These are phyloP conservation scores for Drosophila oshimai DNA, from an alignment of 1,140 invertebrate genomes.

Conservation along the genomic window DNA sequence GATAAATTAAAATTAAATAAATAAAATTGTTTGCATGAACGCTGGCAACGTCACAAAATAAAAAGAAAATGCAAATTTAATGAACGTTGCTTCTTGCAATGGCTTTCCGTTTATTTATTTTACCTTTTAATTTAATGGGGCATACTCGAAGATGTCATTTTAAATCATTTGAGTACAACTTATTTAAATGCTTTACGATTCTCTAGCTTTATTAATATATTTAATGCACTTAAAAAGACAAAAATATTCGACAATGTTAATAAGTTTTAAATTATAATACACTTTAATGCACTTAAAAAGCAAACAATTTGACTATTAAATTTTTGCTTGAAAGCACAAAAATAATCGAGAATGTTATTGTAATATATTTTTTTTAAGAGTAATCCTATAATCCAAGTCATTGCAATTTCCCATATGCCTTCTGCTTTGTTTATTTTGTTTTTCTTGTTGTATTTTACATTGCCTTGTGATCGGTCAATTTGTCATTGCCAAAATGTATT, in stretches of 20 bases:
- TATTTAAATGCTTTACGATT: too few species aligned
- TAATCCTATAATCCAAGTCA: neutral
- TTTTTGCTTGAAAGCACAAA: too few species aligned
- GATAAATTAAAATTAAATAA: slow-evolving; percentile 55
- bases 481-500: slow-evolving; percentile 50
- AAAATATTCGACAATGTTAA: too few species aligned
- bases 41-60: slow-evolving; percentile 21
- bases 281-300: too few species aligned
- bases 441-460: neutral
- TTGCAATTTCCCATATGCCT: neutral
- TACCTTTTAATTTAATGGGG: neutral
- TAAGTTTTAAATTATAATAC: too few species aligned
- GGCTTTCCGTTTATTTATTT: neutral
- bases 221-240: too few species aligned
- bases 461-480: slow-evolving; percentile 36
- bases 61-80: slow-evolving; percentile 20
- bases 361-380: neutral
- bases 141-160: neutral
- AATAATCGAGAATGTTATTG: too few species aligned
- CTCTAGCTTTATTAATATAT: too few species aligned
- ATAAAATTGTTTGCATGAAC: slow-evolving; percentile 29
- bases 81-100: slow-evolving; percentile 13
- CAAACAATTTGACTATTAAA: too few species aligned
- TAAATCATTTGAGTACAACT: neutral
- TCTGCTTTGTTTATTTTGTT: slow-evolving; percentile 1